A percentile compares a stretch with the other conserved stretches of the same genome.
Evolutionary conservation across 2,888 invertebrate species (phyloP).

Genomic region (Parelbella ahira): DNA sequence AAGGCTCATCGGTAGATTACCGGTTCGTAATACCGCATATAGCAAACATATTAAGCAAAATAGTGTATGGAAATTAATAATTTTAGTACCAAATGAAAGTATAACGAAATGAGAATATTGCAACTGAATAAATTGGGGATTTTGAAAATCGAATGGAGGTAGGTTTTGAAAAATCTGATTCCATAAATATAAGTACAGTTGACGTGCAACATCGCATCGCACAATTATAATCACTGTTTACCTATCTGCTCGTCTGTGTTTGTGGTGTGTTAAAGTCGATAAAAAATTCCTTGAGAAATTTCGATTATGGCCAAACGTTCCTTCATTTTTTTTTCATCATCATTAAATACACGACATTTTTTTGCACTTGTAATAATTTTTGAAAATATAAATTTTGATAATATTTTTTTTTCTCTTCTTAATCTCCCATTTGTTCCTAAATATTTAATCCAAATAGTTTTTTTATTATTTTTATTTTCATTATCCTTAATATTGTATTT

Average conservation of each 20-base stretch:
- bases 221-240: conserved; percentile 69
- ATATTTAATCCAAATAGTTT: conserved; percentile 81
- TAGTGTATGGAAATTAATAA: too few relatives aligned
- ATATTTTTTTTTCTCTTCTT: conserved; percentile 57
- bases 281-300: conserved; percentile 69
- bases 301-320: conserved; percentile 78
- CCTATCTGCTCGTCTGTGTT: conserved; percentile 69
- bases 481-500: conserved; percentile 80
- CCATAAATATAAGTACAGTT: conserved; percentile 55
- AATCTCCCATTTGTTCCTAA: conserved; percentile 75
- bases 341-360: conserved; percentile 66
- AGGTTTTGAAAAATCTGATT: conserved; percentile 57
- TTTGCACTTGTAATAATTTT: conserved; percentile 80
- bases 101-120: too few relatives aligned
- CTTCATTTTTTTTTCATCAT: conserved; percentile 62
- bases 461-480: too few relatives aligned
- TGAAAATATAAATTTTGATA: conserved; percentile 82
- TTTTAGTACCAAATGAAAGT: too few relatives aligned
- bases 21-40: too few relatives aligned
- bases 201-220: conserved; percentile 70
- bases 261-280: conserved; percentile 73
- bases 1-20: too few relatives aligned
- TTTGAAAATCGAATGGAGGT: too few relatives aligned
- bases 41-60: too few relatives aligned
- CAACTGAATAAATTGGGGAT: too few relatives aligned